Base-by-base conservation (phyloP, 2,888 invertebrate species). In the Epinotia nisella region DNA sequence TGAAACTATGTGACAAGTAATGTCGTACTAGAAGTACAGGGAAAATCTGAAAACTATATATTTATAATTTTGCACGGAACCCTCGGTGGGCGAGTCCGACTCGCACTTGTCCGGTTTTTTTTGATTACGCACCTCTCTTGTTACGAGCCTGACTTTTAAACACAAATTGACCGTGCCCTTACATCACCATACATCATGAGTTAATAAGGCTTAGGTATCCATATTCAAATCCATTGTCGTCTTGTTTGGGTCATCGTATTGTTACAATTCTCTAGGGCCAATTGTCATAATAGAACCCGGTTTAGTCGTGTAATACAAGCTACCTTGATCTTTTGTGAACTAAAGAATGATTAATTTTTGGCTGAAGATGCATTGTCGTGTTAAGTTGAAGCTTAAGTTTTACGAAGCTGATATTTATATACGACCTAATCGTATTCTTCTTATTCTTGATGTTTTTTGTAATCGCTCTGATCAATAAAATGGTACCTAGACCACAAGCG, bases 211-310 rank as follows among this genome's bases (percentile, higher is more conserved):
- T 21, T 17, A 29, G 60, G 59, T 55, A 66, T 13, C 70, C 62
- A 61, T 68, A 67, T 67, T 61, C 61, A 45, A 29, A 71, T 11
- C 51, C 19, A 73, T 73, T 69, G 62, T 68, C 49, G 62, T 64
- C 68, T 24, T 13, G 53, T 67, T 67, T 72, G 55, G 72, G 45
- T 35, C 59, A 70, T 62, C 39, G 49, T 62, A 68, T 73, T 73
- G 68, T 69, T 69, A 68, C 68, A 58, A 62, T 64, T 64, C 62
- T 69, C 73, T 69, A 29, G 73, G 51, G 68, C 21, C 62, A 39
- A 69, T 69, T 64, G 51, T 49, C 68, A 67, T 60, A 66, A 66
- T 66, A 41, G 66, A 66, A 15, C 21, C 41, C 11, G 17, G 24
- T 41, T 53, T 53, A 56, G 55, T 29, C 55, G 55, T 55, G 60